Evolutionary conservation across 2,113 vertebrate species (phyloP).

Genomic region (Microtus ochrogaster): DNA sequence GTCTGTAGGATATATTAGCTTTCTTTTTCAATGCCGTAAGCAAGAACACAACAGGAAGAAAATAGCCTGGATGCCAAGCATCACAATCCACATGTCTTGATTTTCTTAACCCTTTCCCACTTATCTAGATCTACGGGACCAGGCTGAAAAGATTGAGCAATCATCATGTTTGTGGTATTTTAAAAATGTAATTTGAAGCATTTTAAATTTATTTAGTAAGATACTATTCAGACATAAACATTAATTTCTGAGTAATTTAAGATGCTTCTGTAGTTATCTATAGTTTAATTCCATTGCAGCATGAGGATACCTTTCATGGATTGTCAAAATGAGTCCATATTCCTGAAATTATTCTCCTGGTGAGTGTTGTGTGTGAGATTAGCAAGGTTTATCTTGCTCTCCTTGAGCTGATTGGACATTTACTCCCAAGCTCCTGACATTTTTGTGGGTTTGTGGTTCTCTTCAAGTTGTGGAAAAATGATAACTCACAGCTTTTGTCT

Average conservation of each 20-base stretch:
- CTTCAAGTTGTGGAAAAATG: neutral
- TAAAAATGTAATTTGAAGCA: neutral
- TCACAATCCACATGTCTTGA: neutral
- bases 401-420: neutral
- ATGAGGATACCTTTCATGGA: neutral
- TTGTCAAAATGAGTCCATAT: neutral
- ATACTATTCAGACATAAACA: neutral
- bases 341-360: neutral
- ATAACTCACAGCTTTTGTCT: neutral
- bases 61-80: neutral
- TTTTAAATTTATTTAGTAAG: neutral
- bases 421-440: neutral
- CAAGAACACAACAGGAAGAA: neutral
- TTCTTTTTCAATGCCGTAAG: neutral
- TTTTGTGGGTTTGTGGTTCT: neutral
- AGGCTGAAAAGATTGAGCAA: neutral
- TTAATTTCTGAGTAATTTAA: neutral
- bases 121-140: too few species aligned
- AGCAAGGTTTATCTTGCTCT: neutral
- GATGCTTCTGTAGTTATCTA: neutral
- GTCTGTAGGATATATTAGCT: neutral
- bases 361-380: neutral
- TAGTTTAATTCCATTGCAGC: neutral
- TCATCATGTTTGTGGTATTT: neutral
- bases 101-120: neutral